phyloP scores from a whole-genome alignment of 1,140 invertebrate genomes.

The Eueides isabella region DNA sequence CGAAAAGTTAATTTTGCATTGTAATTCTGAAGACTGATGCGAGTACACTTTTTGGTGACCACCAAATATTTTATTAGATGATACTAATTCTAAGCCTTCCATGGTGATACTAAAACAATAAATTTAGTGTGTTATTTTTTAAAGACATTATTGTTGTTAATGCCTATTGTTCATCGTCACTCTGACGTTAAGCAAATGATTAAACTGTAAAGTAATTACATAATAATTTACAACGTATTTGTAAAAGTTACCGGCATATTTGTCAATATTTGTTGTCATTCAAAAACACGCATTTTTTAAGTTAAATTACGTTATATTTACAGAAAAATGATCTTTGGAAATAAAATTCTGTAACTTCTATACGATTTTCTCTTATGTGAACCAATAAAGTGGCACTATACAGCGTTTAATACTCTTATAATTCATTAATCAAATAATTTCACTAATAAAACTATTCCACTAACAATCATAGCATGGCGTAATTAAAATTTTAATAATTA shows the following conservation, averaged over 20 bases:
- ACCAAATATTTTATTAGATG: slow-evolving; percentile 89
- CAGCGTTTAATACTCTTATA: too few relatives aligned
- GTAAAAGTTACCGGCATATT: neutral
- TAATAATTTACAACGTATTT: neutral
- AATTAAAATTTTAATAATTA: neutral
- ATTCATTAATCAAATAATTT: too few relatives aligned
- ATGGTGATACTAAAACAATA: slow-evolving; percentile 46
- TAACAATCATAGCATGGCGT: neutral
- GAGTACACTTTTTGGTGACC: slow-evolving; percentile 93
- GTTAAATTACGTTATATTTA: neutral
- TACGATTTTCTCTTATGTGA: too few relatives aligned
- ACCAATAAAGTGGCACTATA: too few relatives aligned
- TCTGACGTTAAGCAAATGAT: too few relatives aligned
- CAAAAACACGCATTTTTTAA: neutral
- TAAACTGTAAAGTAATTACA: too few relatives aligned
- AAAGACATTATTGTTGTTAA: too few relatives aligned
- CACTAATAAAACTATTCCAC: neutral
- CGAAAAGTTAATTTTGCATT: slow-evolving; percentile 97
- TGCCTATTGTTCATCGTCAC: too few relatives aligned
- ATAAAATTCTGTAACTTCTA: too few relatives aligned
- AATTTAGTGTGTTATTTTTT: too few relatives aligned
- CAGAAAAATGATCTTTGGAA: neutral
- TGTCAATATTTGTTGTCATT: neutral
- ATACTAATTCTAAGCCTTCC: slow-evolving; percentile 83
- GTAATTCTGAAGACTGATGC: slow-evolving; percentile 90